Evolutionary conservation across 1,140 invertebrate genomes (phyloP), one percentile per base, ranked within the genome.

Genomic region (Goniozus legneri): DNA sequence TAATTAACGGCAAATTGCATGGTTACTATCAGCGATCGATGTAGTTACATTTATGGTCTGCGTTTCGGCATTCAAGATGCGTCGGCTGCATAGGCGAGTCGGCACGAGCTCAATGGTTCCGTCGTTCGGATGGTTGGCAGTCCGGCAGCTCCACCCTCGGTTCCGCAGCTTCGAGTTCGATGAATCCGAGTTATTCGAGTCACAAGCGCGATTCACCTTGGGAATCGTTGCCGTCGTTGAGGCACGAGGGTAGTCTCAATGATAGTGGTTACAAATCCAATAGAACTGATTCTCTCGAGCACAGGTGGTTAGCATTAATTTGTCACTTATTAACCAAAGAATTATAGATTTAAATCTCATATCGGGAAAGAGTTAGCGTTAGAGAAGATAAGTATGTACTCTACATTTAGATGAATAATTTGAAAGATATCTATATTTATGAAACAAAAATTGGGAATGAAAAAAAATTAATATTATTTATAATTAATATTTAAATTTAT

Each of bases 211-310:
- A 73, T 32, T 88, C 87, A 0, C 86, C 88, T 3, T 91, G 89
- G 89, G 88, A 91, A 64, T 90, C 88, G 6, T 71, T 91, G 33
- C 89, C 89, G 16, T 90, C 88, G 15, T 71, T 91, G 32, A 79
- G 88, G 30, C 87, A 90, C 60, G 88, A 91, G 62, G 83, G 84
- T 56, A 90, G 87, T 64, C 79, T 90, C 43, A 87, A 88, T 67
- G 88, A 91, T 72, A 89, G 86, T 44, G 89, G 88, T 42, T 91
- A 91, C 65, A 88, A 89, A 66, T 89, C 86, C 60, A 88, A 88
- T 62, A 79, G 88, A 47, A 87, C 88, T 30, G 89, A 92, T 73
- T 91, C 88, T 34, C 84, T 91, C 51, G 89, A 91, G 65, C 87
- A 90, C 77, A 81, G 87, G 88, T 89, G 71, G 64, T 10, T 14